phyloP scores from a whole-genome alignment of 2,888 invertebrate species.

The Latrodectus elegans region DNA sequence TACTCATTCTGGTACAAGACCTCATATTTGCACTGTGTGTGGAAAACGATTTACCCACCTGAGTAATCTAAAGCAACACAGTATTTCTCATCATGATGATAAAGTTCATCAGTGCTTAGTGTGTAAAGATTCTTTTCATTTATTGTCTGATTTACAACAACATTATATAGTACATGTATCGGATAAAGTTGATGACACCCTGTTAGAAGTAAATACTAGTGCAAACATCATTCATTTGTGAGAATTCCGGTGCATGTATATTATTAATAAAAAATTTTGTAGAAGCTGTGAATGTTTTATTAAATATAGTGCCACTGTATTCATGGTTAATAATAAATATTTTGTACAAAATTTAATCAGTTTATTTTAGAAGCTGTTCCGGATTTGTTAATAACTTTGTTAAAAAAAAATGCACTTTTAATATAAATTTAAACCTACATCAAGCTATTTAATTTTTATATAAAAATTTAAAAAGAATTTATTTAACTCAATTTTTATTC shows the following conservation, averaged over 20 bases:
- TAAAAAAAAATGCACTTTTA: no score
- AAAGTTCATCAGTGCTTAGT: slow-evolving; percentile 37
- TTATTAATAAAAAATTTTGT: not conserved
- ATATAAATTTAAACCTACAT: no score
- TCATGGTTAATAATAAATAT: no score
- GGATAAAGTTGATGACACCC: slow-evolving; percentile 9
- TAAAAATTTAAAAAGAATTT: no score
- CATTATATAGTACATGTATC: slow-evolving; percentile 48
- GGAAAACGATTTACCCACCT: slow-evolving; percentile 47
- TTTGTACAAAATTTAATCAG: no score
- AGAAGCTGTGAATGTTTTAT: not conserved
- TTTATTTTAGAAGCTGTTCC: no score
- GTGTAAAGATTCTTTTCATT: slow-evolving; percentile 37
- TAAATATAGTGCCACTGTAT: not conserved
- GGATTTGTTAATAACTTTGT: no score
- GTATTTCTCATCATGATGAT: slow-evolving; percentile 28
- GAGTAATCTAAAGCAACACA: slow-evolving; percentile 56
- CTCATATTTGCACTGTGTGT: slow-evolving; percentile 47
- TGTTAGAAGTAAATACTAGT: not conserved
- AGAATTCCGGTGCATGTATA: not conserved
- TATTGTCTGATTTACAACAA: slow-evolving; percentile 18
- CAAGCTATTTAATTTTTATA: no score
- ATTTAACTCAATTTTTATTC: no score
- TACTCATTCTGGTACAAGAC: slow-evolving; percentile 50
- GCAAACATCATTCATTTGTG: slow-evolving; percentile 52